phyloP scores from a whole-genome alignment of 2,888 invertebrate species.

The Caenorhabditis becei region DNA sequence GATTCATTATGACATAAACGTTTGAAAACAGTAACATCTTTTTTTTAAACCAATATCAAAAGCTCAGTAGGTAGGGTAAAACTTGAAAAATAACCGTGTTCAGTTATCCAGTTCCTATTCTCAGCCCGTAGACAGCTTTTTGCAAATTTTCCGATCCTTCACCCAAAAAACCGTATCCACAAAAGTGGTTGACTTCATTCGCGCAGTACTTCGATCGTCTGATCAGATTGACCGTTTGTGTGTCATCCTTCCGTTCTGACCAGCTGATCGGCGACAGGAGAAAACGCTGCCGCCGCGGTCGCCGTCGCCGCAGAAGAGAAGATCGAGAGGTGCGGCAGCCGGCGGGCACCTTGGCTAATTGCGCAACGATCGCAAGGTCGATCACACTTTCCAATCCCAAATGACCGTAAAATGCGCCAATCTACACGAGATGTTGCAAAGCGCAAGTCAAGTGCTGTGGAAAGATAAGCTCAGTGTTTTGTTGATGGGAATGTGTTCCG shows the following conservation, averaged over 20 bases:
- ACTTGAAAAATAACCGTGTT: no score
- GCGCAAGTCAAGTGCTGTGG: background rate
- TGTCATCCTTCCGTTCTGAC: constrained; percentile 40
- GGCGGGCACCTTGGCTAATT: constrained; percentile 63
- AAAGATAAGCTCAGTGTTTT: constrained; percentile 31
- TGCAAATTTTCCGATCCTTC: no score
- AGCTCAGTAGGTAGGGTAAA: no score
- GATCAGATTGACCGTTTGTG: constrained; percentile 26
- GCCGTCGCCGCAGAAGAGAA: constrained; percentile 27
- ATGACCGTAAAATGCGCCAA: constrained; percentile 61
- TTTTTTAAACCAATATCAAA: no score
- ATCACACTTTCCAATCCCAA: constrained; percentile 59
- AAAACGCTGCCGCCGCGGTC: constrained; percentile 37
- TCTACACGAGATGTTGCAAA: constrained; percentile 46
- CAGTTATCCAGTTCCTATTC: no score
- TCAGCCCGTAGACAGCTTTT: no score
- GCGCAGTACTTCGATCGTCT: background rate
- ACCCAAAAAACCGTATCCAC: background rate
- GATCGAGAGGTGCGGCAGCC: constrained; percentile 51
- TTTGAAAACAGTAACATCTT: no score
- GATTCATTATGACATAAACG: no score
- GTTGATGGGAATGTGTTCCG: background rate
- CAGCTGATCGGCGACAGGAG: constrained; percentile 51
- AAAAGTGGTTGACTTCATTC: constrained; percentile 25
- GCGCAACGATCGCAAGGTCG: constrained; percentile 64